Evolutionary conservation across 1,140 invertebrate species (phyloP), one percentile per base, ranked within the genome.

Genomic region (Pollicipes pollicipes): DNA sequence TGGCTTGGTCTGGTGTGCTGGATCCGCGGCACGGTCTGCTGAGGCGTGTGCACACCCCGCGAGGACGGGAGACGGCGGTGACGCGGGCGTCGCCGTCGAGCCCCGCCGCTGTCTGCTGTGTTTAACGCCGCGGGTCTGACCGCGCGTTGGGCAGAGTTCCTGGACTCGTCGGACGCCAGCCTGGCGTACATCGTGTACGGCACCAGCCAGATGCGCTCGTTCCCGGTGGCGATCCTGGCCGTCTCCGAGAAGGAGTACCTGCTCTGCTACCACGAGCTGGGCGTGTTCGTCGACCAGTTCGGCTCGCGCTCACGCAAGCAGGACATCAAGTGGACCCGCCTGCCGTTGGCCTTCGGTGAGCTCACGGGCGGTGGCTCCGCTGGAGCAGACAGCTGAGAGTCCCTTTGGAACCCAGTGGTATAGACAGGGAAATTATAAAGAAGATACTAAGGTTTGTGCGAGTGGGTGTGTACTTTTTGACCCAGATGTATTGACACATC

Each of bases 231-330:
- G 69, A 81, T 83, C 30, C 77, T 83, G 26, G 32, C 28, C 66
- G 27, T 69, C 35, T 27, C 69, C 73, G 73, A 26, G 74, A 74
- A 79, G 68, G 92, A 96, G 79, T 88, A 90, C 75, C 81, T 95
- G 8, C 78, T 95, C 0, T 93, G 91, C 78, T 95, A 90, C 79
- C 87, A 88, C 74, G 90, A 93, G 77, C 89, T 90, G 79, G 91
- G 90, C 6, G 83, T 94, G 3, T 95, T 95, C 82, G 90, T 95
- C 1, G 88, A 95, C 79, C 85, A 86, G 74, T 86, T 83, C 77
- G 92, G 93, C 28, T 84, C 85, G 73, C 83, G 89, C 72, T 89
- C 88, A 0, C 84, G 93, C 21, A 80, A 82, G 27, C 83, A 86
- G 31, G 90, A 94, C 75, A 82, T 93, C 32, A 88, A 88, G 73